Base-by-base conservation (phyloP, 2,797 vertebrate species). In the Xenopus petersii region DNA sequence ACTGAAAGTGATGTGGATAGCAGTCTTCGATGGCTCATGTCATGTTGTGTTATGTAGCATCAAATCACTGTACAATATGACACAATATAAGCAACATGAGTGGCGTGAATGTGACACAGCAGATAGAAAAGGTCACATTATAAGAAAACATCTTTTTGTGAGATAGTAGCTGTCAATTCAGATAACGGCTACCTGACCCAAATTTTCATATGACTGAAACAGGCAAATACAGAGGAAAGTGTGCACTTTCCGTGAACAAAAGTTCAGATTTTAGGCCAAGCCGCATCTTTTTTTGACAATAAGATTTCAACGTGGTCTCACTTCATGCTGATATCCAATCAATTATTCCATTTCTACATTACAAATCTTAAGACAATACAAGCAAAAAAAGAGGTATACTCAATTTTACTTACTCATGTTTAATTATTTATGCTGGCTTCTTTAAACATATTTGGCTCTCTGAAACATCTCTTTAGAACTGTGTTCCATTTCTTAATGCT, bases 371-470 rank as follows among this genome's bases (percentile, higher is more conserved):
- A 90, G 85, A 88, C 86, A 86, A 90, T 87, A 17, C 36, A 36
- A 68, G 81, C 80, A 85, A 85, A 89, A 89, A 30, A 85, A 77
- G 83, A 89, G 86, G 84, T 86, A 82, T 82, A 80, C 86, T 85
- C 82, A 89, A 89, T 89, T 90, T 89, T 90, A 90, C 90, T 88
- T 89, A 87, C 86, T 84, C 83, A 68, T 84, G 81, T 84, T 91
- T 88, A 90, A 90, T 91, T 91, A 91, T 90, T 90, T 85, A 91
- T 89, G 83, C 65, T 86, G 91, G 83, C 90, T 92, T 92, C 89
- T 91, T 88, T 93, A 93, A 94, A 91, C 87, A 90, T 90, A 91
- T 93, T 92, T 94, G 89, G 93, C 92, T 94, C 92, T 87, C 89
- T 91, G 91, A 93, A 94, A 93, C 80, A 88, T 88, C 90, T 92